These are phyloP conservation scores for Eupeodes latifasciatus DNA, from an alignment of 2,888 invertebrate species.

Conservation along the genomic window DNA sequence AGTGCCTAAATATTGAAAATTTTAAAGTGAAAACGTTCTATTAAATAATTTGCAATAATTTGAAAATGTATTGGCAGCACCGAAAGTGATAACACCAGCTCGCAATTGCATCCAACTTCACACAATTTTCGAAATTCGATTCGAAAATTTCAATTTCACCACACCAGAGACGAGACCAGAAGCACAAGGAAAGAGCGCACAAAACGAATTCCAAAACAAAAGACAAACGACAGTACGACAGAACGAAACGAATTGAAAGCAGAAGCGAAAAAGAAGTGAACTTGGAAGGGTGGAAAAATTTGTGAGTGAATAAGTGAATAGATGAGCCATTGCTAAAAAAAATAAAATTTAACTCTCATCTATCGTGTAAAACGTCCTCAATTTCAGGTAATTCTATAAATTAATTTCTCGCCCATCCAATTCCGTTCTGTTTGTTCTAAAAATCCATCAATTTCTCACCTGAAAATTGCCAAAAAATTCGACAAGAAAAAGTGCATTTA, in stretches of 20 bases:
- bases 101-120: constrained; percentile 35
- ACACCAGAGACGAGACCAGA: constrained; percentile 44
- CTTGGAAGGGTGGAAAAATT: constrained; percentile 67
- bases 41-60: background rate
- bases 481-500: constrained; percentile 58
- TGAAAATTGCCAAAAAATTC: constrained; percentile 3
- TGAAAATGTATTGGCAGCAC: constrained; percentile 11
- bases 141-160: too few relatives aligned
- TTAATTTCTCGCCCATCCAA: background rate
- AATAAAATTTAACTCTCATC: constrained; percentile 45
- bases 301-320: constrained; percentile 44
- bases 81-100: background rate
- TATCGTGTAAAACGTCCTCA: constrained; percentile 46
- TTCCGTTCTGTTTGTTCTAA: background rate
- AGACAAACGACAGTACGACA: constrained; percentile 24
- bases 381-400: constrained; percentile 54
- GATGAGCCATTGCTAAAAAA: constrained; percentile 50
- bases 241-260: constrained; percentile 22
- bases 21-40: too few relatives aligned
- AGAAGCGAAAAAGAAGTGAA: constrained; percentile 67
- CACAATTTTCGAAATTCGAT: constrained; percentile 12
- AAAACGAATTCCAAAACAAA: constrained; percentile 46
- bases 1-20: too few relatives aligned
- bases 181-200: constrained; percentile 55
- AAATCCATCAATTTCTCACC: background rate